Percentiles rank a stretch among this genome's conserved stretches.
Evolutionary conservation across 2,113 vertebrate species (phyloP).

Genomic region (Galeopterus variegatus): DNA sequence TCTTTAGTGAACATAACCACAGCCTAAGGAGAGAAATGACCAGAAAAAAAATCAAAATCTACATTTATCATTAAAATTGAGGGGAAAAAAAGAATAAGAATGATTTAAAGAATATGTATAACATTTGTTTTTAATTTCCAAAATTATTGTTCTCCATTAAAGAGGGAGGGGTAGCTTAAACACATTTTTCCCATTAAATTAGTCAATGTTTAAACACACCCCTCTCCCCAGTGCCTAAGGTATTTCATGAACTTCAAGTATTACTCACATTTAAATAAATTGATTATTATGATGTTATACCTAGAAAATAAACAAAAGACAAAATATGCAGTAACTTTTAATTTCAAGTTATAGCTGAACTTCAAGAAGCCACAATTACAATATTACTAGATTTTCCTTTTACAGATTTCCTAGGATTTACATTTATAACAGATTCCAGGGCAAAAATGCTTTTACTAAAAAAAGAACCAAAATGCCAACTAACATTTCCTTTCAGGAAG

Average conservation of each 20-base stretch:
- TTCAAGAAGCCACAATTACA: neutral
- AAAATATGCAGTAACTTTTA: slow-evolving; percentile 21
- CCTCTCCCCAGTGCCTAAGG: neutral
- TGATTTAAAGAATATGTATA: neutral
- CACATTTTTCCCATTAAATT: slow-evolving; percentile 6
- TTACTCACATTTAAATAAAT: slow-evolving; percentile 37
- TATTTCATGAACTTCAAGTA: slow-evolving; percentile 26
- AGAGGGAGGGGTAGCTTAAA: neutral
- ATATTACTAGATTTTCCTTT: slow-evolving; percentile 42
- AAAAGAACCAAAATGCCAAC: slow-evolving; percentile 56
- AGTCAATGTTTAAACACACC: neutral
- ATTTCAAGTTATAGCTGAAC: neutral
- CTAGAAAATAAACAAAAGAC: slow-evolving; percentile 49
- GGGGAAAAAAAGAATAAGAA: neutral
- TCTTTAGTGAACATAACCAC: neutral
- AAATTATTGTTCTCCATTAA: slow-evolving; percentile 40
- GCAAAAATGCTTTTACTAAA: slow-evolving; percentile 35
- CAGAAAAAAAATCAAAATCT: neutral
- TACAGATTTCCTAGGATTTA: slow-evolving; percentile 37
- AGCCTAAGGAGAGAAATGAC: neutral
- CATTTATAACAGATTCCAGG: slow-evolving; percentile 43
- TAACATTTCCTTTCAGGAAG: slow-evolving; percentile 53
- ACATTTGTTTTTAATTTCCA: neutral
- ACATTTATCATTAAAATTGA: neutral
- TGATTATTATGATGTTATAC: neutral